Base-by-base conservation (phyloP, 1,140 invertebrate species). In the Drosophila pachea region DNA sequence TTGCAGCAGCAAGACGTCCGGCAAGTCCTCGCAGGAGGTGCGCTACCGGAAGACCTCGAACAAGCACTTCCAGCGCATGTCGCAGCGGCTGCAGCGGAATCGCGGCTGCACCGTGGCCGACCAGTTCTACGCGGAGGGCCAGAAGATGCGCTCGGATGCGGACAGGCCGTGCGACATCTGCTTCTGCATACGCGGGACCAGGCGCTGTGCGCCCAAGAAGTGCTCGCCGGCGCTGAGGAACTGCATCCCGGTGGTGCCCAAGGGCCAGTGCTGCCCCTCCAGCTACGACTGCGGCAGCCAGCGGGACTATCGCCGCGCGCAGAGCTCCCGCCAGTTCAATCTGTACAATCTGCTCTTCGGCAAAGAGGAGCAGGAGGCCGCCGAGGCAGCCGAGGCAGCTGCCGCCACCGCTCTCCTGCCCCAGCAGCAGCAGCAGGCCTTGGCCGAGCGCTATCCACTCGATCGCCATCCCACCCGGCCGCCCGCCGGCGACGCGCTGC, bases 261-360 rank as follows among this genome's bases (percentile, higher is more conserved):
- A 92, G 56, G 95, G 95, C 22, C 93, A 96, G 81, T 97, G 95
- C 88, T 97, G 95, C 88, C 95, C 95, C 16, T 93, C 94, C 42
- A 95, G 94, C 76, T 97, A 96, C 79, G 93, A 95, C 73, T 96
- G 95, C 77, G 93, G 93, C 92, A 91, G 92, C 91, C 92, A 87
- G 68, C 48, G 81, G 31, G 77, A 88, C 29, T 78, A 76, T 38
- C 47, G 77, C 0, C 59, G 76, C 5, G 76, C 72, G 4, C 76
- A 88, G 52, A 82, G 76, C 32, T 88, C 79, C 1, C 38, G 82
- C 5, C 89, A 89, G 60, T 89, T 89, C n/a, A 89, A 89, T 68
- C 72, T 89, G 0, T 89, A 89, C 14, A 89, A 81, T 32, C 58
- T 88, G 22, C 61, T 89, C 4, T 89, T 89, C 42, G 88, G 88